Evolutionary conservation across 2,113 vertebrate species (phyloP).

Genomic region (Herpailurus yagouaroundi): DNA sequence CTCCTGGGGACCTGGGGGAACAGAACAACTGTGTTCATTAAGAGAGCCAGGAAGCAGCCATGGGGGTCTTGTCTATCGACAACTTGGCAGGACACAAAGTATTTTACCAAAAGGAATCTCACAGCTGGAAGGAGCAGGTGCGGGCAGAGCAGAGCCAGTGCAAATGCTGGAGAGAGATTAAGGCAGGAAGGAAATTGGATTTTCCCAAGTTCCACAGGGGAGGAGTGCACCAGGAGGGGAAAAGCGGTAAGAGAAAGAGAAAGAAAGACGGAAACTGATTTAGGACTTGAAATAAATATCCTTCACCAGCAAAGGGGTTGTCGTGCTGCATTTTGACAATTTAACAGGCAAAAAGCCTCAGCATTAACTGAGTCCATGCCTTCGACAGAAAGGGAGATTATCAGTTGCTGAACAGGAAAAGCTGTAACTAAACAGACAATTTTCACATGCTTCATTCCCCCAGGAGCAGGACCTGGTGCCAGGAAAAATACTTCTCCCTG

Average conservation of each 20-base stretch:
- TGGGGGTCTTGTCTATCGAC: conserved; percentile 83
- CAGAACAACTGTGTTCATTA: conserved; percentile 83
- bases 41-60: conserved; percentile 78
- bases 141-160: conserved; percentile 81
- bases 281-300: conserved; percentile 72
- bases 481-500: conserved; percentile 72
- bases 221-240: conserved; percentile 68
- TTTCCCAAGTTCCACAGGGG: conserved; percentile 87
- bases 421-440: conserved; percentile 84
- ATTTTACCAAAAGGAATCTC: conserved; percentile 85
- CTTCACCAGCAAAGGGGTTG: conserved; percentile 62
- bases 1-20: conserved; percentile 74
- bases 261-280: conserved; percentile 65
- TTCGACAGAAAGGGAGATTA: conserved; percentile 77
- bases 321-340: conserved; percentile 81
- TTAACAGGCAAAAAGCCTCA: conserved; percentile 83
- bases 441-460: conserved; percentile 76
- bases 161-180: conserved; percentile 82
- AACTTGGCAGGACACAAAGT: conserved; percentile 84
- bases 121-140: conserved; percentile 89
- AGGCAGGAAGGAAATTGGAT: conserved; percentile 88
- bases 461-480: conserved; percentile 69
- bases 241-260: not conserved
- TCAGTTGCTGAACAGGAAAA: conserved; percentile 84
- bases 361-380: conserved; percentile 80